Percentiles rank a stretch among this genome's conserved stretches.
phyloP scores from a whole-genome alignment of 1,140 invertebrate species.

The Pseudomyrmex dendroicus region DNA sequence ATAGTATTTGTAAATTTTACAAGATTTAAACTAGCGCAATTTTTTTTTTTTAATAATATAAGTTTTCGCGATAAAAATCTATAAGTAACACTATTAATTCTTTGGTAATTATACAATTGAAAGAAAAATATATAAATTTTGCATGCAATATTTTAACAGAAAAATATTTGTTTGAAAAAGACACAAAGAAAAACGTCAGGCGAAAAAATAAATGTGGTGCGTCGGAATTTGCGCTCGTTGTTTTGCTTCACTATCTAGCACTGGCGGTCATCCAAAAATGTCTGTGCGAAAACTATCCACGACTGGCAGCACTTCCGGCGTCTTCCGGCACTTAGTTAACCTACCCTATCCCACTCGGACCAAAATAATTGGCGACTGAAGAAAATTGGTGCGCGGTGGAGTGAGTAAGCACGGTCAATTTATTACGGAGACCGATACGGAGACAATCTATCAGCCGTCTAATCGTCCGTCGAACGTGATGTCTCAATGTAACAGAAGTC shows the following conservation, averaged over 20 bases:
- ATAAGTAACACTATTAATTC: not conserved
- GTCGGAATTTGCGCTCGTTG: not conserved
- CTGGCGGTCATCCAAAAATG: constrained; percentile 55
- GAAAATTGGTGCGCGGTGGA: constrained; percentile 41
- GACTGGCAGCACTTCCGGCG: constrained; percentile 16
- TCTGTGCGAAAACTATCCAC: constrained; percentile 39
- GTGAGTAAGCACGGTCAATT: constrained; percentile 53
- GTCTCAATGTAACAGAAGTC: constrained; percentile 10
- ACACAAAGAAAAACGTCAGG: not conserved
- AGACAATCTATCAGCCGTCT: constrained; percentile 63
- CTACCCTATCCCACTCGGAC: constrained; percentile 38
- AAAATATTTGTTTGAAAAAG: constrained; percentile 32
- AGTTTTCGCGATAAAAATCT: not conserved
- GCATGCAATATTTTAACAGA: not conserved
- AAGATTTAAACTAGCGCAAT: too few relatives aligned
- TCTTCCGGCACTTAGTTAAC: constrained; percentile 54
- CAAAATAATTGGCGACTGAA: constrained; percentile 64
- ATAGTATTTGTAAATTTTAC: constrained; percentile 8
- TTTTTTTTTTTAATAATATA: not conserved
- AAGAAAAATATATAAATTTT: too few relatives aligned
- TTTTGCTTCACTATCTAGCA: not conserved
- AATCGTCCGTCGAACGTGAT: constrained; percentile 63
- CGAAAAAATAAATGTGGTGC: constrained; percentile 27
- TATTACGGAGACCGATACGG: constrained; percentile 58
- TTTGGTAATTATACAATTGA: too few relatives aligned